Conservation (phyloP, 2,888 invertebrate species). For the Heteromurus nitidus region DNA sequence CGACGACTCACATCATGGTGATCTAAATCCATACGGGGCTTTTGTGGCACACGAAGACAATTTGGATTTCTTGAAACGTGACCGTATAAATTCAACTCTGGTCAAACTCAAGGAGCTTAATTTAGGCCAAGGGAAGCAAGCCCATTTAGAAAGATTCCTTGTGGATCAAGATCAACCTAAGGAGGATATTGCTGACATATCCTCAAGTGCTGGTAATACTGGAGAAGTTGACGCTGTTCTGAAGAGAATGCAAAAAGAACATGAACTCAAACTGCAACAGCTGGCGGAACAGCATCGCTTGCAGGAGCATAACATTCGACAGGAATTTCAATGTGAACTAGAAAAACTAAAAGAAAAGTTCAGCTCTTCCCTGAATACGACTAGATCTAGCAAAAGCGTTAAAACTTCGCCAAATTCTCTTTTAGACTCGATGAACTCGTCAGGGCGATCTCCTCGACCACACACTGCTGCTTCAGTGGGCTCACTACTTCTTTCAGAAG, state of each 20-base stretch:
- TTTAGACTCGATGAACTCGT: constrained; percentile 28
- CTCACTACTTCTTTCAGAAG: constrained; percentile 2
- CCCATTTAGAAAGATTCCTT: constrained; percentile 65
- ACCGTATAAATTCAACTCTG: not conserved
- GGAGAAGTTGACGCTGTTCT: constrained; percentile 23
- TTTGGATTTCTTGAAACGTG: not conserved
- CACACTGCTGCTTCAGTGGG: not conserved
- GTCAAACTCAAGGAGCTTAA: constrained; percentile 17
- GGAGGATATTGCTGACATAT: not conserved
- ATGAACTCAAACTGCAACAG: constrained; percentile 80
- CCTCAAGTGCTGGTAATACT: not conserved
- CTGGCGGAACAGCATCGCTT: constrained; percentile 81
- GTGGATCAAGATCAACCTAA: constrained; percentile 42
- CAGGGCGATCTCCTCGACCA: not conserved
- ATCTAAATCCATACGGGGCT: not conserved
- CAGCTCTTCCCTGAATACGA: constrained; percentile 23
- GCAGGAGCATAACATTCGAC: constrained; percentile 81
- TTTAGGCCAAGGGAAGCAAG: constrained; percentile 56
- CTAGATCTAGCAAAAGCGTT: constrained; percentile 20
- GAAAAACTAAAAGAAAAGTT: constrained; percentile 76
- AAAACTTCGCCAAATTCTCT: constrained; percentile 45
- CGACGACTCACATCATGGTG: not conserved
- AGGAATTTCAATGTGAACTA: constrained; percentile 82
- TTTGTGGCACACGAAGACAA: not conserved
- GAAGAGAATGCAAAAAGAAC: constrained; percentile 77